Evolutionary conservation across 2,113 vertebrate species (phyloP).

Genomic region (Embiotoca jacksoni): DNA sequence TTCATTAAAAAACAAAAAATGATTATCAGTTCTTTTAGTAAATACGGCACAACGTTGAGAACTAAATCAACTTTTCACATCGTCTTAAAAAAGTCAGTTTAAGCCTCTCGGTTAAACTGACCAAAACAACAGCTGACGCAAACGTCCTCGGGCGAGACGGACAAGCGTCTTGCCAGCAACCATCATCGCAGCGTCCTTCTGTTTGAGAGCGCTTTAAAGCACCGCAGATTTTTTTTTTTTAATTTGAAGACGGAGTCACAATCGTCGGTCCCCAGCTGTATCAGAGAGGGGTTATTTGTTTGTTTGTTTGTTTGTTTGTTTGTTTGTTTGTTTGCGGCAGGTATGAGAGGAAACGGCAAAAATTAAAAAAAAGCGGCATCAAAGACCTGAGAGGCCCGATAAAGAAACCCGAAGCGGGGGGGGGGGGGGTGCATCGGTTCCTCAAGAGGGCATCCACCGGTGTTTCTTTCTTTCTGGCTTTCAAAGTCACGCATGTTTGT

Average conservation of each 20-base stretch:
- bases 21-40: too few relatives aligned
- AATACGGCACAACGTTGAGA: too few relatives aligned
- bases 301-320: too few relatives aligned
- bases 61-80: too few relatives aligned
- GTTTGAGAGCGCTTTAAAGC: neutral
- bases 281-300: conserved; percentile 9
- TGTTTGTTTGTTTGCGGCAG: neutral
- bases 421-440: neutral
- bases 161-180: conserved; percentile 15
- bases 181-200: neutral
- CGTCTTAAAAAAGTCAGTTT: conserved; percentile 30
- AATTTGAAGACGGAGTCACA: conserved; percentile 29
- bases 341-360: conserved; percentile 27
- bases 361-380: conserved; percentile 13
- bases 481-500: neutral
- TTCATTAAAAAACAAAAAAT: too few relatives aligned
- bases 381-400: conserved; percentile 32
- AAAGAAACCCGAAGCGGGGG: neutral
- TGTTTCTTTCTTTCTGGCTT: neutral
- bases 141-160: conserved; percentile 33
- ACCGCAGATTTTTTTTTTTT: neutral
- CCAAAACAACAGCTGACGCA: conserved; percentile 62
- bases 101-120: conserved; percentile 55
- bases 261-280: neutral
- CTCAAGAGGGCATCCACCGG: conserved; percentile 13